phyloP scores from a whole-genome alignment of 1,140 invertebrate genomes.

The Grapholita molesta region DNA sequence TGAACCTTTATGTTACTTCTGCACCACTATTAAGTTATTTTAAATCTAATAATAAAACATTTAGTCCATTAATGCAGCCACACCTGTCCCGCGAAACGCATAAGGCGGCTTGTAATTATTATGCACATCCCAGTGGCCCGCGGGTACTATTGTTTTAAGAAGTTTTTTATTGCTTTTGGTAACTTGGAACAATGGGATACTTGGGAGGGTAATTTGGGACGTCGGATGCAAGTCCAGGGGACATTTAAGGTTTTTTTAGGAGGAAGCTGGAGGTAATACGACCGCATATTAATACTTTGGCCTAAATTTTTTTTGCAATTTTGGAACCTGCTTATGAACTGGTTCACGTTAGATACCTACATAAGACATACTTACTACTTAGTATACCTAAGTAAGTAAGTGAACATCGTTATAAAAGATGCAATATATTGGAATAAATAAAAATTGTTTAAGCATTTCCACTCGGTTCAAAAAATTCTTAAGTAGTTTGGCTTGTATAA shows the following conservation, averaged over 20 bases:
- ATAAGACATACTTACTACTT: background rate
- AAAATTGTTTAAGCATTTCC: no score
- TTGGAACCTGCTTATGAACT: no score
- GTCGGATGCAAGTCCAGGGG: constrained; percentile 38
- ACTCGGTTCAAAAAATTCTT: no score
- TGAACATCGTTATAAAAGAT: background rate
- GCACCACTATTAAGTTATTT: background rate
- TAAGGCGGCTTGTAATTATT: constrained; percentile 69
- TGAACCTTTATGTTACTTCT: background rate
- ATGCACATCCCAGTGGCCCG: constrained; percentile 58
- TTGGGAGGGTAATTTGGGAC: constrained; percentile 47
- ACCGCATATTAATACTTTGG: no score
- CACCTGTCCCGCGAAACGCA: constrained; percentile 62
- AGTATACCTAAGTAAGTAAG: no score
- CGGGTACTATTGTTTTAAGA: constrained; percentile 74
- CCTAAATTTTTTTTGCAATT: background rate
- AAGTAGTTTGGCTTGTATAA: no score
- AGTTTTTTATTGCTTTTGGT: constrained; percentile 68
- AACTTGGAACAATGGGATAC: constrained; percentile 66
- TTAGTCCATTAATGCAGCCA: constrained; percentile 43
- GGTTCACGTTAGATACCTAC: no score
- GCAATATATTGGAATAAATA: no score
- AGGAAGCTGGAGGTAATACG: background rate
- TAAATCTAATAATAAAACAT: constrained; percentile 7
- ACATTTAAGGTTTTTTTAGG: constrained; percentile 32